Evolutionary conservation across 1,140 invertebrate genomes (phyloP).

Genomic region (Drosophila burlai): DNA sequence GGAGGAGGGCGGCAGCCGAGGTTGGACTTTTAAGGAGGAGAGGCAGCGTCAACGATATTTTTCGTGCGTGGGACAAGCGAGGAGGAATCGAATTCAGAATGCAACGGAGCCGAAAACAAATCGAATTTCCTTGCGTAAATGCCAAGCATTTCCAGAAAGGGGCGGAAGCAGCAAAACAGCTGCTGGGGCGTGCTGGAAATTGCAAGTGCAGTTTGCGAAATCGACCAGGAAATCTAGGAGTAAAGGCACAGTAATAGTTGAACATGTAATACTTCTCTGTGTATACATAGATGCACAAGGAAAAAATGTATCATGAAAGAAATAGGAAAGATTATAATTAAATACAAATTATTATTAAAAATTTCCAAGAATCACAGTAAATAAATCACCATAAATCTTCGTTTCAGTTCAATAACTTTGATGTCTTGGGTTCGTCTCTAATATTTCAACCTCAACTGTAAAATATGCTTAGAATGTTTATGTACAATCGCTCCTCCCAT

Average conservation of each 20-base stretch:
- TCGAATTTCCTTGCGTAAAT: constrained; percentile 15
- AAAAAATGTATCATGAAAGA: not conserved
- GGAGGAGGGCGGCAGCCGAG: not conserved
- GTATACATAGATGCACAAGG: not conserved
- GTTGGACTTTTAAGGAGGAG: constrained; percentile 5
- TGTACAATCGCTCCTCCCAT: constrained; percentile 17
- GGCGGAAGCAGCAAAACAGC: constrained; percentile 13
- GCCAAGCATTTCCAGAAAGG: constrained; percentile 12
- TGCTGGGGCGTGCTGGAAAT: constrained; percentile 35
- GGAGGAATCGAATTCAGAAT: constrained; percentile 28
- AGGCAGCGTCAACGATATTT: constrained; percentile 25
- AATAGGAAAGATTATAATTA: not conserved
- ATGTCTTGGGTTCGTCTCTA: not conserved
- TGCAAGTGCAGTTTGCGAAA: constrained; percentile 13
- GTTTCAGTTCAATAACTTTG: not conserved
- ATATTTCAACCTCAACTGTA: constrained; percentile 1
- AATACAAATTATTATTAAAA: not conserved
- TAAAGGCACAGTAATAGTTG: not conserved
- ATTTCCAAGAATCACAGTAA: too few relatives aligned
- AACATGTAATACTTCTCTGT: too few relatives aligned
- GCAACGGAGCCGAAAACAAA: constrained; percentile 17
- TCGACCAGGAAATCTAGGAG: constrained; percentile 8
- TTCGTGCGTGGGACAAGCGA: constrained; percentile 26
- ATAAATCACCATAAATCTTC: not conserved
- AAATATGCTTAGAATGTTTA: constrained; percentile 23